These are phyloP conservation scores for Thera britannica DNA, from an alignment of 2,888 invertebrate species.

Conservation along the genomic window DNA sequence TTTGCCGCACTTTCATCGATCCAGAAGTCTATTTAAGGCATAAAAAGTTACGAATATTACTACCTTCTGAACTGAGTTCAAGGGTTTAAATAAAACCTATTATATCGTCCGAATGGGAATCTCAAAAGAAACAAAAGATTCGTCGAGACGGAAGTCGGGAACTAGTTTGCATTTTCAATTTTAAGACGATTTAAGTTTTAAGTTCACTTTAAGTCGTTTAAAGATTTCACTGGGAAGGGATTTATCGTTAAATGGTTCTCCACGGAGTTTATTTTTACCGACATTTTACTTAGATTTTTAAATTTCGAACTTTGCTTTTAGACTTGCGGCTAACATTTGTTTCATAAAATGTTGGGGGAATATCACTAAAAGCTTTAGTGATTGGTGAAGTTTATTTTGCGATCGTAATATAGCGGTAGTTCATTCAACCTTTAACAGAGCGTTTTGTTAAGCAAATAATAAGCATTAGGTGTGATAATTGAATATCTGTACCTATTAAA, in stretches of 20 bases:
- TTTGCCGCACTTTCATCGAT: too few species aligned
- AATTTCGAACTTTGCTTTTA: slow-evolving; percentile 29
- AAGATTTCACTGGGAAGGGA: slow-evolving; percentile 64
- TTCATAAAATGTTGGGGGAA: slow-evolving; percentile 4
- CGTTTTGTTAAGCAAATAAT: too few species aligned
- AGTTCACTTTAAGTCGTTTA: slow-evolving; percentile 66
- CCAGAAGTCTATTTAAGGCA: too few species aligned
- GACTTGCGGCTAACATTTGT: slow-evolving; percentile 10
- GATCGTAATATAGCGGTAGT: too few species aligned
- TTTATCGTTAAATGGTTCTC: slow-evolving; percentile 63
- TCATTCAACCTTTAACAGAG: too few species aligned
- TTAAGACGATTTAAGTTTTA: slow-evolving; percentile 78
- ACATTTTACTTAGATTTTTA: slow-evolving; percentile 36
- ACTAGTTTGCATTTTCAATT: slow-evolving; percentile 80
- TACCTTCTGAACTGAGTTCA: slow-evolving; percentile 3
- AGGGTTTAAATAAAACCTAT: slow-evolving; percentile 24
- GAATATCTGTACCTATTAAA: too few species aligned
- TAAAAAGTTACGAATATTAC: too few species aligned
- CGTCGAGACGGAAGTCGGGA: slow-evolving; percentile 55
- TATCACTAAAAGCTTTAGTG: not conserved
- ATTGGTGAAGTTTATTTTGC: too few species aligned
- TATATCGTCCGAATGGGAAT: slow-evolving; percentile 36
- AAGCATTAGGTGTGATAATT: too few species aligned
- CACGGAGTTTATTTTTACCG: slow-evolving; percentile 38
- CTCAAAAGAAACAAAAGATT: slow-evolving; percentile 55